Conservation (phyloP, 2,888 invertebrate genomes). For the Zonitis immaculata region DNA sequence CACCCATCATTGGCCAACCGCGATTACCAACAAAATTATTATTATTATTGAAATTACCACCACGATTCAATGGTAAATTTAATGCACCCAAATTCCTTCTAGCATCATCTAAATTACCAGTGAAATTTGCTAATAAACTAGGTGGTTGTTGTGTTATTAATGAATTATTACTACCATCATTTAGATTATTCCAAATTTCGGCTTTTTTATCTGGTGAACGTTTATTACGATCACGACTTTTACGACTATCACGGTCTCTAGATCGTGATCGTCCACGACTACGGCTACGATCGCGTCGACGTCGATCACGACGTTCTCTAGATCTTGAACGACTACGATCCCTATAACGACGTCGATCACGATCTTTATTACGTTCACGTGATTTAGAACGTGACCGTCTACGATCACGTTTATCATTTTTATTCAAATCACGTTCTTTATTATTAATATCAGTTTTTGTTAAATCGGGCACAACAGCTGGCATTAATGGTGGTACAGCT, state of each 20-base stretch:
- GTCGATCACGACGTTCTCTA: slow-evolving; percentile 53
- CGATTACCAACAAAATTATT: neutral
- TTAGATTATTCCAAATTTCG: slow-evolving; percentile 27
- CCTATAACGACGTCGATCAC: slow-evolving; percentile 43
- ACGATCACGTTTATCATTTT: slow-evolving; percentile 49
- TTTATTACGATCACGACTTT: slow-evolving; percentile 33
- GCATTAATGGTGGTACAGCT: slow-evolving; percentile 41
- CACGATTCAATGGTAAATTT: slow-evolving; percentile 31
- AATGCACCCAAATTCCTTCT: slow-evolving; percentile 59
- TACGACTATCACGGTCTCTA: slow-evolving; percentile 48
- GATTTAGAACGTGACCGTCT: slow-evolving; percentile 47
- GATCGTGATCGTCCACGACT: slow-evolving; percentile 55
- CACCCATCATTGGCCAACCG: slow-evolving; percentile 9
- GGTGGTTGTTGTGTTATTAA: slow-evolving; percentile 23
- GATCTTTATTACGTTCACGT: slow-evolving; percentile 36
- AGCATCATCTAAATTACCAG: slow-evolving; percentile 44
- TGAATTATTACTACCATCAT: slow-evolving; percentile 6
- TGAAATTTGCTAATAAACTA: slow-evolving; percentile 26
- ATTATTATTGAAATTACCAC: neutral
- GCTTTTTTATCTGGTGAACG: slow-evolving; percentile 20
- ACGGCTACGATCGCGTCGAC: slow-evolving; percentile 56
- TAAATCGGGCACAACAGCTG: slow-evolving; percentile 41
- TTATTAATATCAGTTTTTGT: slow-evolving; percentile 32
- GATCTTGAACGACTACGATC: slow-evolving; percentile 46
- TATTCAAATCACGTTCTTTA: slow-evolving; percentile 33